Evolutionary conservation across 2,888 invertebrate species (phyloP).

Genomic region (Crepidodera aurea): DNA sequence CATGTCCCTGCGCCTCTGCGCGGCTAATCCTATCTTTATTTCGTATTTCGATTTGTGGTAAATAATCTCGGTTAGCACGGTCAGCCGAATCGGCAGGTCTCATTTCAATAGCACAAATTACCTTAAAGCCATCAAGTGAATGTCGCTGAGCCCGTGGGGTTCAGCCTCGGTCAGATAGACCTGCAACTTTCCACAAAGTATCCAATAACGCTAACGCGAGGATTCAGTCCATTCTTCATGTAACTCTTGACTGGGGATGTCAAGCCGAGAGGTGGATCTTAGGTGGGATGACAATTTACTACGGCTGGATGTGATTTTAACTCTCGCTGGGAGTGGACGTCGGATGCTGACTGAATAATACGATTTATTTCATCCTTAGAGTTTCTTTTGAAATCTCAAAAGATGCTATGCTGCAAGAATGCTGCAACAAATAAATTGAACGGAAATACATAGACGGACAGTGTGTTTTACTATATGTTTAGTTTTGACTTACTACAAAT

Average conservation of each 20-base stretch:
- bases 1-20: slow-evolving; percentile 6
- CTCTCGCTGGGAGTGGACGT: slow-evolving; percentile 17
- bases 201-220: slow-evolving; percentile 50
- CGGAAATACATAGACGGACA: too few species aligned
- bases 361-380: slow-evolving; percentile 12
- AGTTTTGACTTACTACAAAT: too few species aligned
- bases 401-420: not conserved
- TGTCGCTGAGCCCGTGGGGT: slow-evolving; percentile 48
- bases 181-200: slow-evolving; percentile 50
- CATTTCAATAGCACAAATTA: slow-evolving; percentile 48
- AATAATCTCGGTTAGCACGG: slow-evolving; percentile 31
- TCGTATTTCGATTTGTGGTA: slow-evolving; percentile 17
- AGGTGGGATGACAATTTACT: slow-evolving; percentile 18
- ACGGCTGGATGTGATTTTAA: slow-evolving; percentile 11
- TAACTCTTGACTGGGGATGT: slow-evolving; percentile 26
- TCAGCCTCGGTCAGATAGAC: slow-evolving; percentile 48
- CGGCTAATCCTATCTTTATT: slow-evolving; percentile 4
- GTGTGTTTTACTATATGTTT: too few species aligned
- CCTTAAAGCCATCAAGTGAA: slow-evolving; percentile 47
- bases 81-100: slow-evolving; percentile 38
- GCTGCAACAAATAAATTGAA: not conserved
- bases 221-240: slow-evolving; percentile 44
- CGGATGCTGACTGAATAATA: slow-evolving; percentile 13
- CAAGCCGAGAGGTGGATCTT: slow-evolving; percentile 21
- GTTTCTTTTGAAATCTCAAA: slow-evolving; percentile 2